Conservation (phyloP, 2,797 vertebrate species). For the Lacerta bilineata region DNA sequence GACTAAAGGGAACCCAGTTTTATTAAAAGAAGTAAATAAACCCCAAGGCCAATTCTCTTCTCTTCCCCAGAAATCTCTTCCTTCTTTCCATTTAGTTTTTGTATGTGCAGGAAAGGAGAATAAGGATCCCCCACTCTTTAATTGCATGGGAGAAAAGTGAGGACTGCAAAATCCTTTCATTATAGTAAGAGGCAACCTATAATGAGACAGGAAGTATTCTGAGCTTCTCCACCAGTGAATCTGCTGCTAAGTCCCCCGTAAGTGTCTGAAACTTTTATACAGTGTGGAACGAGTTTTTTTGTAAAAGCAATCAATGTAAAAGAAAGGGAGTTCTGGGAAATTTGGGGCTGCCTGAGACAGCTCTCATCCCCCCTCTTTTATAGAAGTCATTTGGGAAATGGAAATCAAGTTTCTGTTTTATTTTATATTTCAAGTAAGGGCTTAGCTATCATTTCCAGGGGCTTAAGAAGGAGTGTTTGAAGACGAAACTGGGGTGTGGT, state of each 20-base stretch:
- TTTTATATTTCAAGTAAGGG: not conserved
- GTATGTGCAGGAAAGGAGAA: conserved; percentile 73
- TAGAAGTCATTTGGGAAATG: not conserved
- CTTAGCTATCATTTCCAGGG: not conserved
- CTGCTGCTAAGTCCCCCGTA: conserved; percentile 40
- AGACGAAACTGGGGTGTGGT: not conserved
- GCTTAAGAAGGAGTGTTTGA: not conserved
- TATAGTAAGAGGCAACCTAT: conserved; percentile 73
- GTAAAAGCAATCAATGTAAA: not conserved
- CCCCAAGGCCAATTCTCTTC: conserved; percentile 56
- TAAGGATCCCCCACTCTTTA: conserved; percentile 75
- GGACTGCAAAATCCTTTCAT: conserved; percentile 64
- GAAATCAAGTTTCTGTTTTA: not conserved
- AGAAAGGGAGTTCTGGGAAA: not conserved
- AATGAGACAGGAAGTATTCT: not conserved
- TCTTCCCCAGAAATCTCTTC: conserved; percentile 62
- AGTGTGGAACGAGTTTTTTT: conserved; percentile 30
- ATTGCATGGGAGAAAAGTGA: conserved; percentile 76
- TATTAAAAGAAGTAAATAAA: conserved; percentile 87
- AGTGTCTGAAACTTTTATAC: conserved; percentile 33
- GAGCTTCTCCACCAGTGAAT: conserved; percentile 54
- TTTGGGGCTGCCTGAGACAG: not conserved
- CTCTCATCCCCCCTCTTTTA: not conserved
- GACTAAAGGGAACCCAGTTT: conserved; percentile 66
- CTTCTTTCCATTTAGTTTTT: conserved; percentile 73